A percentile compares a stretch with the other conserved stretches of the same genome.
Evolutionary conservation across 2,797 vertebrate genomes (phyloP).

Genomic region (Florisuga fusca): DNA sequence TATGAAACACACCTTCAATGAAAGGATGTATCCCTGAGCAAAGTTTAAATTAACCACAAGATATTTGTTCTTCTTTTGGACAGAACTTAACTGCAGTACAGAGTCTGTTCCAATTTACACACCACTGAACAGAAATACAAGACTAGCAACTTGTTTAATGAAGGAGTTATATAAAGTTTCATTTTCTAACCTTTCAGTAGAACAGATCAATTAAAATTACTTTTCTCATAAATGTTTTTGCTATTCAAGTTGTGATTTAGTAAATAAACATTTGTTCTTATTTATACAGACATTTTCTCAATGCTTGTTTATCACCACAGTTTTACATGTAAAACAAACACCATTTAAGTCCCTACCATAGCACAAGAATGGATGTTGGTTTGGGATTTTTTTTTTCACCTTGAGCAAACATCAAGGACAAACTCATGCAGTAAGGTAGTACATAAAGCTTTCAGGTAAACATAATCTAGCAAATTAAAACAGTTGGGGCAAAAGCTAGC

Average conservation of each 20-base stretch:
- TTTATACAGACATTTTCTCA: neutral
- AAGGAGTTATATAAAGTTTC: neutral
- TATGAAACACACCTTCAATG: neutral
- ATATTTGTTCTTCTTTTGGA: neutral
- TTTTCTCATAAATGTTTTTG: neutral
- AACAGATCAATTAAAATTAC: neutral
- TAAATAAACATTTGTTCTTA: neutral
- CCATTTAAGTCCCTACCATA: neutral
- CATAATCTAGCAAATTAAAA: neutral
- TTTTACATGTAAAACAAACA: neutral
- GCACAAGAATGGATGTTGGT: neutral
- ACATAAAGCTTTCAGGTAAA: constrained; percentile 8
- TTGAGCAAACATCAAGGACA: neutral
- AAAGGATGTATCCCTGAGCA: neutral
- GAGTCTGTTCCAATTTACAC: neutral
- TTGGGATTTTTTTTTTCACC: neutral
- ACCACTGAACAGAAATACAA: neutral
- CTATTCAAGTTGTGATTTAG: constrained; percentile 3
- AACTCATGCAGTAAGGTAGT: neutral
- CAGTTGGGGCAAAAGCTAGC: neutral
- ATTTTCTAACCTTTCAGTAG: neutral
- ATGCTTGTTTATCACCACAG: neutral
- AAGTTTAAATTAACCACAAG: neutral
- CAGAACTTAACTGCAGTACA: neutral
- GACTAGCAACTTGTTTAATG: neutral